These are phyloP conservation scores for Bombus impatiens DNA, from an alignment of 1,140 invertebrate species.

Conservation along the genomic window DNA sequence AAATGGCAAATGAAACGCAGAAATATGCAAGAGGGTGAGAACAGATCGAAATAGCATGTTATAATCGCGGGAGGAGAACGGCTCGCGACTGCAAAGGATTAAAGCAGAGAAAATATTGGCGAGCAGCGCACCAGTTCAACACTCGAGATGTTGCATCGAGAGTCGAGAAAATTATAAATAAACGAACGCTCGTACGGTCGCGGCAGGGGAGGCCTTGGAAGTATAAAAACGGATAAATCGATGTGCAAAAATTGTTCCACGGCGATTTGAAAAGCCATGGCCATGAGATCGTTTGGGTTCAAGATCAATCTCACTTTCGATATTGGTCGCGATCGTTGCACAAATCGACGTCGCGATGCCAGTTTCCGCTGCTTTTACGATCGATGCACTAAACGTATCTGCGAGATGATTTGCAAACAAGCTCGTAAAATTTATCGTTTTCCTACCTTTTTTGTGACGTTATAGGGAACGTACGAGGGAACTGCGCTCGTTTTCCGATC, in stretches of 20 bases:
- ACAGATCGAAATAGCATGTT: background rate
- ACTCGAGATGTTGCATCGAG: conserved; percentile 8
- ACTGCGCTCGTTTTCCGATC: background rate
- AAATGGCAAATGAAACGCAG: background rate
- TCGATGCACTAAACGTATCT: too few species aligned
- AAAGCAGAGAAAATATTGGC: conserved; percentile 9
- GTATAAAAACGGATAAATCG: conserved; percentile 46
- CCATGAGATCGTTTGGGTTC: background rate
- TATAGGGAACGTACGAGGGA: too few species aligned
- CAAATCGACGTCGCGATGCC: background rate
- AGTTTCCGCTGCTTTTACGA: background rate
- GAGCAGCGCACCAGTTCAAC: background rate
- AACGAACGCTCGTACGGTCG: conserved; percentile 21
- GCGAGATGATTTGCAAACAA: background rate
- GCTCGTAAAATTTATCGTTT: background rate
- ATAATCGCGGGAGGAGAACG: background rate
- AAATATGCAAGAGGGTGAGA: too few species aligned
- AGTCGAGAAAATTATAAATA: conserved; percentile 49
- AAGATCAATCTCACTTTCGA: background rate
- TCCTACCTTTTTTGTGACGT: background rate
- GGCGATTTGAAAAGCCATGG: conserved; percentile 5
- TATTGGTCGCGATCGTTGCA: background rate
- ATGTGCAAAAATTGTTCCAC: conserved; percentile 32
- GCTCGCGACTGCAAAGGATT: background rate
- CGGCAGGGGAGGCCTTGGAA: conserved; percentile 39